Percentiles rank a stretch among this genome's conserved stretches.
Evolutionary conservation across 2,113 vertebrate genomes (phyloP).

Genomic region (Pollachius pollachius): DNA sequence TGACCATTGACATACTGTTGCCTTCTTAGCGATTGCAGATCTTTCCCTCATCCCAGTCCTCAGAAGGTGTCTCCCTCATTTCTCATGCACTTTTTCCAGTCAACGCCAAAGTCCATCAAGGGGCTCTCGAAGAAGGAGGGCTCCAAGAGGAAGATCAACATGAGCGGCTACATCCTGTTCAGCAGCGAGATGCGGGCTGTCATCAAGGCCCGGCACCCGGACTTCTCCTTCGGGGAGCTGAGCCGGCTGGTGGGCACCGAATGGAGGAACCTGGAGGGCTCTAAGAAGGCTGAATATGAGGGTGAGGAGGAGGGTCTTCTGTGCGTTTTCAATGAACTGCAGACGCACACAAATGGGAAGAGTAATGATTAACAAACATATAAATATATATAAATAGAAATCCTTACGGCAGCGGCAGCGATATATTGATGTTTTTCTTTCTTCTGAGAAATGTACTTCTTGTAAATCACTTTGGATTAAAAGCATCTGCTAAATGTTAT

Average conservation of each 20-base stretch:
- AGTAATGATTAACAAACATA: no score
- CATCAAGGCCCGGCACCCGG: conserved; percentile 97
- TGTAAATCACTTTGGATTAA: no score
- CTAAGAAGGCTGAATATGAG: conserved; percentile 97
- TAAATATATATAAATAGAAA: no score
- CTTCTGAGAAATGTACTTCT: no score
- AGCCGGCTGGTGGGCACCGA: conserved; percentile 97
- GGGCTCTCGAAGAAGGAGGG: conserved; percentile 95
- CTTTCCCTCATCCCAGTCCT: no score
- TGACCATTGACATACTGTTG: no score
- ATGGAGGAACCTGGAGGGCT: conserved; percentile 95
- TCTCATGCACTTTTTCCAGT: conserved; percentile 71
- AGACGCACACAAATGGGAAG: no score
- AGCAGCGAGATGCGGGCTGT: conserved; percentile 99
- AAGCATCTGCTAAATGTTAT: no score
- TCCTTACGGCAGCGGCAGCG: no score
- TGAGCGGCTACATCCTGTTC: conserved; percentile 99
- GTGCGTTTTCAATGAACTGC: no score
- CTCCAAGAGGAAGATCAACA: conserved; percentile 98
- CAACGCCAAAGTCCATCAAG: conserved; percentile 92
- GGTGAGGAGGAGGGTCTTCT: conserved; percentile 71
- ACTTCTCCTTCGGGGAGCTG: conserved; percentile 98
- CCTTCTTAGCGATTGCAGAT: no score
- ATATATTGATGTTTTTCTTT: no score
- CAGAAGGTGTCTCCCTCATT: background rate